phyloP scores from a whole-genome alignment of 1,140 invertebrate genomes.

The Hycleus cichorii region DNA sequence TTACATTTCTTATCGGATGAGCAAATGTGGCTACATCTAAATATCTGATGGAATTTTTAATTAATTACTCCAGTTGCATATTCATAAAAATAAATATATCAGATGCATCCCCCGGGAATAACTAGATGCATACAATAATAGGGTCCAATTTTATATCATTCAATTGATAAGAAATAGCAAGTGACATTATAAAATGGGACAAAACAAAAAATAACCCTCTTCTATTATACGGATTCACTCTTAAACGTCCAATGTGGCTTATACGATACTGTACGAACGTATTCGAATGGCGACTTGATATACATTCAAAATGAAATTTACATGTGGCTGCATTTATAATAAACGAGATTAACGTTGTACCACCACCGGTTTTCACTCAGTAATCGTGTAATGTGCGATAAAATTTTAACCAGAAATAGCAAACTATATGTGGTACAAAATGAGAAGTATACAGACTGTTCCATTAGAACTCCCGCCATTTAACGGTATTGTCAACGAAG shows the following conservation, averaged over 20 bases:
- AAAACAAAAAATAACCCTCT: too few species aligned
- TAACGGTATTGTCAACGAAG: too few species aligned
- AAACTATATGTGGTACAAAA: too few species aligned
- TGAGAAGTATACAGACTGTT: too few species aligned
- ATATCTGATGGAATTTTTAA: constrained; percentile 9
- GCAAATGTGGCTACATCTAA: constrained; percentile 4
- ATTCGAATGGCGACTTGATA: neutral
- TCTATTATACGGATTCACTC: too few species aligned
- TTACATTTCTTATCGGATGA: constrained; percentile 30
- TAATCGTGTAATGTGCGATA: constrained; percentile 18
- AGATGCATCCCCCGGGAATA: constrained; percentile 21
- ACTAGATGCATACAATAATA: constrained; percentile 11
- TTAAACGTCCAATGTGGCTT: too few species aligned
- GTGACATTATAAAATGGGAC: too few species aligned
- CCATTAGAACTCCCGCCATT: too few species aligned
- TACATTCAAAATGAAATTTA: constrained; percentile 16
- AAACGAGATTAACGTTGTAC: constrained; percentile 19
- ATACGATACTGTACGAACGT: too few species aligned
- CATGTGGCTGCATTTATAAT: constrained; percentile 18
- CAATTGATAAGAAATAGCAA: too few species aligned
- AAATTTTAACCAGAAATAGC: constrained; percentile 13
- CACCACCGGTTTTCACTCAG: constrained; percentile 5
- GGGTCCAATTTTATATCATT: constrained; percentile 7
- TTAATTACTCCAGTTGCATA: constrained; percentile 24
- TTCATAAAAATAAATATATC: constrained; percentile 12